Evolutionary conservation across 2,797 vertebrate genomes (phyloP), one percentile per base, ranked within the genome.

Genomic region (Monodelphis domestica): DNA sequence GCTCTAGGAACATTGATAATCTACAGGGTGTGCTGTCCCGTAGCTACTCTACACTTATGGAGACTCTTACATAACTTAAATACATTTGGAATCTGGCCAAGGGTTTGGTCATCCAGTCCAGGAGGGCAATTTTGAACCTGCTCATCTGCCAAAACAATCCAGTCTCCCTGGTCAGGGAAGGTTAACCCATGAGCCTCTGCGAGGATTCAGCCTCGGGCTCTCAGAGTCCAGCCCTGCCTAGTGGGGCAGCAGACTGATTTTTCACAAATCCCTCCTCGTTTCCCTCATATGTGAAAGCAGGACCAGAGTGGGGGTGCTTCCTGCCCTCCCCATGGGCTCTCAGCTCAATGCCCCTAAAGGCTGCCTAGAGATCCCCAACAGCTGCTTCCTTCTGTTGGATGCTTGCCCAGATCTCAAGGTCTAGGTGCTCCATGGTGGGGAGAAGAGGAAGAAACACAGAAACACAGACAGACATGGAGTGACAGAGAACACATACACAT

Each of bases 81-180:
- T 14, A 92, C 89, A 97, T 95, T 93, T 53, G 93, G 93, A 92
- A 88, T 90, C 93, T 38, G 0, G 2, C 10, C 95, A 97, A 96
- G 92, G 96, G 90, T 96, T 97, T 96, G 89, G 90, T 94, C 97
- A 96, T 96, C 97, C 97, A 94, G 92, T 94, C 96, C 93, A 94
- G 95, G 96, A 95, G 96, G 88, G 84, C 92, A 89, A 38, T 88
- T 96, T 97, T 97, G 94, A 96, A 94, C 90, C 45, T 93, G 90
- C 94, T 94, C 97, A 95, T 91, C 95, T 95, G 53, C 95, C 95
- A 94, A 28, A 87, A 90, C 91, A 94, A 54, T 2, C 94, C 94
- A 54, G 96, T 97, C 96, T 97, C 95, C 88, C 50, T 93, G 87
- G 93, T n/a, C 93, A 87, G 90, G 56, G 94, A 90, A 92, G 50